Base-by-base conservation (phyloP, 1,140 invertebrate genomes). In the Ooceraea biroi region DNA sequence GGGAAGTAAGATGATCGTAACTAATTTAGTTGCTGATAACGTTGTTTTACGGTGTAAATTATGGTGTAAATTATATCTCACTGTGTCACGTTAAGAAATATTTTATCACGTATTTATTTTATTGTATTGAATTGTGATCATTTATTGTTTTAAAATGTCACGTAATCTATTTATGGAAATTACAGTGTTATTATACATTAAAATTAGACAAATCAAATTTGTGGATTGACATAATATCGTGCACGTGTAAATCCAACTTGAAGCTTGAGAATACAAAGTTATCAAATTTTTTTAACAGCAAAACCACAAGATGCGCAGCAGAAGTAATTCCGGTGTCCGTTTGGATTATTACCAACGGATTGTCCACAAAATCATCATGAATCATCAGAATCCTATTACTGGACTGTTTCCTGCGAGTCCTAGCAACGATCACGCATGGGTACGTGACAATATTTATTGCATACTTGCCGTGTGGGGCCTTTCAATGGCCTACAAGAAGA, bases 401-500 rank as follows among this genome's bases (percentile, higher is more conserved):
- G 99, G 99, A 14, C 95, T 99, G 30, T 97, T 99, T 95, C 97
- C 98, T 90, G 96, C 97, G 1, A 98, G 97, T 91, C 95, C 96
- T 58, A 96, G 97, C 0, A 98, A 98, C 91, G 96, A 97, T 82
- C 98, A 99, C 96, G 98, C 99, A 0, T 99, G 99, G 99, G 98
- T 99, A 78, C 95, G 99, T 19, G 99, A 99, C 93, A 99, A 99
- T 96, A 96, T 99, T 0, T 99, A 99, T 92, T 98, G 98, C 85
- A 98, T 99, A 88, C 94, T 99, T 82, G 97, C 98, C 17, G 98
- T 99, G 11, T 99, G 99, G 99, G 99, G 98, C 12, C 95, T 99
- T 0, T 98, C 99, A 2, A 98, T 99, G 97, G 98, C 99, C 0
- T 99, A 99, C 93, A 99, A 99, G 93, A 99, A 99, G 95, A 99